Base-by-base conservation (phyloP, 2,797 vertebrate genomes). In the Vultur gryphus region DNA sequence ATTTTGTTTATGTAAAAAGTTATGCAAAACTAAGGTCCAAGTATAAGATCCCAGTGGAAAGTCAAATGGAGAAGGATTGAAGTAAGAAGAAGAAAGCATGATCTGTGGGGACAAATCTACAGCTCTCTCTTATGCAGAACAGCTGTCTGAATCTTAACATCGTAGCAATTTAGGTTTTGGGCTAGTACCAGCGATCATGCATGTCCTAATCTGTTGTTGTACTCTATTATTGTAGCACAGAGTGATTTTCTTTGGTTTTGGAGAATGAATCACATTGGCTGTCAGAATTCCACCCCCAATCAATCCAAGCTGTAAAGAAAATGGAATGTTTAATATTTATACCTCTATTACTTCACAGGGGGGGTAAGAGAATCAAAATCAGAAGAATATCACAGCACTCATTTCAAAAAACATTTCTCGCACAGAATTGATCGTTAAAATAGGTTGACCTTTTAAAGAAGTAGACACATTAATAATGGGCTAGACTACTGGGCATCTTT, bases 311-410 rank as follows among this genome's bases (percentile, higher is more conserved):
- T 93, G 76, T 86, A 95, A 93, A 96, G 75, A 57, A 97, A 96
- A 97, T 90, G 20, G 61, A 62, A 78, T 96, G 31, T 96, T 97
- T 96, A 97, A 96, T 97, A 97, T 96, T 96, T 97, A 96, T 95
- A 95, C 62, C 62, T 94, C 89, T 87, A 95, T 97, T 97, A 97
- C 39, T 84, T 96, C 87, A 55, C 76, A 81, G 70, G 46, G 33
- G 54, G 65, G 39, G 62, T 92, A 96, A 95, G 65, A 91, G 93
- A 96, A 94, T 80, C 90, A 95, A 92, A 96, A 95, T 85, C 76
- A 85, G 83, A 91, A 85, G 58, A 88, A 77, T 90, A 93, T 77
- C 84, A 90, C 59, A 88, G 84, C 54, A 84, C 59, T 90, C 90
- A 80, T 83, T 95, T 93, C 46, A 76, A 78, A 96, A 96, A 93